A percentile compares a stretch with the other conserved stretches of the same genome.
phyloP scores from a whole-genome alignment of 2,888 invertebrate species.

The Noctua janthina region DNA sequence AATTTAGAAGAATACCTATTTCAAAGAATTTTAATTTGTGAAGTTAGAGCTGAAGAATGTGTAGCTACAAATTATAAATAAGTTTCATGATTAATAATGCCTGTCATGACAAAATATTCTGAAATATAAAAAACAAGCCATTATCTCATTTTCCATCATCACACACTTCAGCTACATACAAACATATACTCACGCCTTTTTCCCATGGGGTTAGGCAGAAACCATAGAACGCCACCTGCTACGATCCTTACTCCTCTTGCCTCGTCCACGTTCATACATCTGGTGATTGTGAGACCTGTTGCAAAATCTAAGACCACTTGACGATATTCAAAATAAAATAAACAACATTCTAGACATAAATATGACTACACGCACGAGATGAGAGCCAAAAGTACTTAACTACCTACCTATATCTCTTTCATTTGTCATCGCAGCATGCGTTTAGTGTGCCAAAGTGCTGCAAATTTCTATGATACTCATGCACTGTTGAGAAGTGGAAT shows the following conservation, averaged over 20 bases:
- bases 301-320: slow-evolving; percentile 4
- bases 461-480: slow-evolving; percentile 16
- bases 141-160: background rate
- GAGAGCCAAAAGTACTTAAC: slow-evolving; percentile 27
- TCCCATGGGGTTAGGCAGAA: too few relatives aligned
- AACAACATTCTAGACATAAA: slow-evolving; percentile 11
- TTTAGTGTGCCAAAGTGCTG: slow-evolving; percentile 35
- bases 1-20: background rate
- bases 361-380: slow-evolving; percentile 16
- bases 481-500: background rate
- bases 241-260: too few relatives aligned
- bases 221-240: too few relatives aligned
- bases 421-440: slow-evolving; percentile 13
- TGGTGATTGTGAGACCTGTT: background rate
- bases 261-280: too few relatives aligned
- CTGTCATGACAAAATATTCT: background rate
- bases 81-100: background rate
- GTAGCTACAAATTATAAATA: background rate
- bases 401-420: slow-evolving; percentile 12
- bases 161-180: background rate
- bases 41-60: background rate
- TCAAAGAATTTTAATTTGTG: slow-evolving; percentile 15
- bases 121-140: background rate
- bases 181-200: too few relatives aligned
- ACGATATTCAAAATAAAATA: slow-evolving; percentile 2